Base-by-base conservation (phyloP, 1,140 invertebrate genomes). In the Bursaphelenchus mucronatus region DNA sequence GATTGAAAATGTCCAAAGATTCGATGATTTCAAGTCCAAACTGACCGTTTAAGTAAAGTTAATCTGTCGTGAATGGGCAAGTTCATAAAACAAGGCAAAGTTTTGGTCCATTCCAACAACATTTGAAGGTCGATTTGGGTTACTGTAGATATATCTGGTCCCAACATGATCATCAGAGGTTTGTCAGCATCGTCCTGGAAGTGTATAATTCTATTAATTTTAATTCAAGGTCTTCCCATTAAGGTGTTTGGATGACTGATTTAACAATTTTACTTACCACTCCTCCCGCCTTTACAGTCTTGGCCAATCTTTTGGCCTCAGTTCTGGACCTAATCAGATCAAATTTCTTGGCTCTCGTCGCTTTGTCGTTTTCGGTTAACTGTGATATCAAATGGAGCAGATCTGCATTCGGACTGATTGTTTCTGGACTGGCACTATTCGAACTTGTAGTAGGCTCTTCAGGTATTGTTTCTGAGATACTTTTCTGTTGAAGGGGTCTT, bases 41-140 rank as follows among this genome's bases (percentile, higher is more conserved):
- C 9, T 15, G 49, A 68, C 70, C 70, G 69, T 74, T 73, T 73
- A 15, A 73, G 57, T 39, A 73, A 63, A 19, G 64, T 63, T 45
- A 73, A 50, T 43, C 62, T 52, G 53, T 73, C 71, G 19, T 13
- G 30, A 19, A 75, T 21, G 15, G 61, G 59, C 11, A 73, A 50
- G 3, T 39, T 39, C 7, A 52, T 43, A 63, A 73, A 73, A 30
- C 52, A 45, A 6, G 71, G 71, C 40, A 73, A 44, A n/a, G 71
- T 73, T 54, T 70, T 11, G 39, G 52, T 59, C 71, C 71, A 73
- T 62, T 73, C 71, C 17, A 73, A 57, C 62, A 73, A 49, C 8
- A 64, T 64, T 21, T 74, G 54, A 52, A 73, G 54, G 47, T 73
- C 71, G 63, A 73, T 64, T 52, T 73, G 70, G 10, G 71, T 75